Base-by-base conservation (phyloP, 1,140 invertebrate species). In the Pogonomyrmex barbatus region DNA sequence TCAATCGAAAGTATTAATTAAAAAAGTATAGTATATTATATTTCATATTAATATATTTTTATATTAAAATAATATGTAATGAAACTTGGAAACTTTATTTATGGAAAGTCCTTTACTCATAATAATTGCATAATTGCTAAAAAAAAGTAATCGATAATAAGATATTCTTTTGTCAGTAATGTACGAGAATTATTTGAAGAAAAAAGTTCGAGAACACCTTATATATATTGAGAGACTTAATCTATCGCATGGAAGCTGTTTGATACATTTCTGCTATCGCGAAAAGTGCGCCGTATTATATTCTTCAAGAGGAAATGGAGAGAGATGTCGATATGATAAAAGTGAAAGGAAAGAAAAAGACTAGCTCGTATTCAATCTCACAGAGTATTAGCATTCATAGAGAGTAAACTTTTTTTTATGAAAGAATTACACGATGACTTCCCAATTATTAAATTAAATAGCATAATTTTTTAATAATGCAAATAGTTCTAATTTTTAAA, bases 31-130 rank as follows among this genome's bases (percentile, higher is more conserved):
- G 3, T 70, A 70, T 70, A 52, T 68, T 52, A 47, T 50, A 54
- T 54, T 39, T n/a, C 47, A 71, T 36, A 52, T 50, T 50, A 47
- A 50, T 70, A 70, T 68, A 47, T 70, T 17, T 70, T 17, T 70
- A 33, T 70, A 50, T 62, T 9, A 17, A 17, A 33, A 36, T n/a
- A 39, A 71, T 36, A 65, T 36, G 10, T 73, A 54, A 45, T 17
- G 2, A n/a, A n/a, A 68, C 30, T 68, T 17, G 8, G 2, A 45
- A 45, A 8, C n/a, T n/a, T 2, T 54, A 68, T 50, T 33, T 33
- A 14, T 14, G 1, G 12, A 76, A 45, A 30, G 0, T 76, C 8
- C 45, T 6, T 8, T 76, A 42, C 45, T 45, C 42, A 10, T 76
- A 36, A 76, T 58, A 58, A 24, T 75, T 42, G 4, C 4, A 45